phyloP scores from a whole-genome alignment of 1,140 invertebrate genomes.

The Meloidogyne exigua region DNA sequence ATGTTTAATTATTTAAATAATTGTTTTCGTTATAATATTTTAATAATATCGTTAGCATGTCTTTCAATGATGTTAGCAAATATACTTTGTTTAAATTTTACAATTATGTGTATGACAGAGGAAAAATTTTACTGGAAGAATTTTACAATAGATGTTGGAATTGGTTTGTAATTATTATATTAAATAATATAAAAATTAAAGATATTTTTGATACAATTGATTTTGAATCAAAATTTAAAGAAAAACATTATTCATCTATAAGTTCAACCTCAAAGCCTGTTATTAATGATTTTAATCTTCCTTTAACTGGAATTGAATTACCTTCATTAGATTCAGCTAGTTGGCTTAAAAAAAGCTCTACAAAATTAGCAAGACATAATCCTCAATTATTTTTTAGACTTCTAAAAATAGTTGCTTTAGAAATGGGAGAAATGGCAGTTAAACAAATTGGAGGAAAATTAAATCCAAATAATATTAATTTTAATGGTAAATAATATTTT shows the following conservation, averaged over 20 bases:
- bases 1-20: slow-evolving; percentile 20
- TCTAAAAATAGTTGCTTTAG: slow-evolving; percentile 44
- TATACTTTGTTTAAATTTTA: slow-evolving; percentile 49
- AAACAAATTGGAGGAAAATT: slow-evolving; percentile 39
- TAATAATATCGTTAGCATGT: slow-evolving; percentile 46
- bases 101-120: slow-evolving; percentile 53
- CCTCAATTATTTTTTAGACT: slow-evolving; percentile 47
- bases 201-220: slow-evolving; percentile 49
- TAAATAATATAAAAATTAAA: slow-evolving; percentile 17
- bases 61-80: slow-evolving; percentile 53
- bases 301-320: slow-evolving; percentile 7
- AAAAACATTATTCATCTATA: neutral
- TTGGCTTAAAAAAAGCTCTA: slow-evolving; percentile 29
- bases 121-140: slow-evolving; percentile 44
- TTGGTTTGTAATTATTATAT: slow-evolving; percentile 27
- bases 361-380: slow-evolving; percentile 43
- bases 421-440: slow-evolving; percentile 43
- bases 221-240: slow-evolving; percentile 31
- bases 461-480: slow-evolving; percentile 53
- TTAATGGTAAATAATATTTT: slow-evolving; percentile 13
- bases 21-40: slow-evolving; percentile 42
- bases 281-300: neutral
- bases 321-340: slow-evolving; percentile 51
- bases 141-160: slow-evolving; percentile 52
- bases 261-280: slow-evolving; percentile 3